A percentile compares a stretch with the other conserved stretches of the same genome.
Conservation (phyloP, 30 jellyfish, hydroid and myxozoan genomes). For the Nemopilema nomurai region DNA sequence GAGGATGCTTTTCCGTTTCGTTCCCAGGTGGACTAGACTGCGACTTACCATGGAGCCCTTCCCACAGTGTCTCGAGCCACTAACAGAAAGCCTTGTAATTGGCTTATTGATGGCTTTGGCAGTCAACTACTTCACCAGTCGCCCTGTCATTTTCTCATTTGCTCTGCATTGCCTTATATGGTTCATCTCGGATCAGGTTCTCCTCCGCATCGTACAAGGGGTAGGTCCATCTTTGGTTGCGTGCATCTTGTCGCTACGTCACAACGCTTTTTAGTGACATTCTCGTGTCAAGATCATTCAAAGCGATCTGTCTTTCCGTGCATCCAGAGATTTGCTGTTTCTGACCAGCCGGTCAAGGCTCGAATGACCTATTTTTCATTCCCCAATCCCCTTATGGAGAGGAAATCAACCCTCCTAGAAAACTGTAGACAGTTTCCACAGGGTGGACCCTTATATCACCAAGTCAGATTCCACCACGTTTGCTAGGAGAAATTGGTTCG, state of each 20-base stretch:
- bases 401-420: too few relatives aligned
- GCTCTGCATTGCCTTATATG: constrained; percentile 65
- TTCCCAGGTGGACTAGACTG: constrained; percentile 86
- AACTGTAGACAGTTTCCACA: too few relatives aligned
- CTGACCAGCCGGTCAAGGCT: too few relatives aligned
- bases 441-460: too few relatives aligned
- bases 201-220: constrained; percentile 70
- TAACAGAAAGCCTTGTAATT: constrained; percentile 78
- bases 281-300: not conserved
- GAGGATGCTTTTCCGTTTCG: not conserved
- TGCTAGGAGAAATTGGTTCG: too few relatives aligned
- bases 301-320: too few relatives aligned
- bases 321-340: too few relatives aligned
- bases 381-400: too few relatives aligned
- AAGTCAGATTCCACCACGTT: too few relatives aligned
- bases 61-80: constrained; percentile 84
- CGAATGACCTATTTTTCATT: too few relatives aligned
- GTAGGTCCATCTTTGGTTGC: constrained; percentile 37
- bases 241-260: not conserved
- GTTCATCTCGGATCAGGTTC: constrained; percentile 78
- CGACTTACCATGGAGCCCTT: constrained; percentile 87
- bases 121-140: constrained; percentile 48
- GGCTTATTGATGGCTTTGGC: constrained; percentile 74
- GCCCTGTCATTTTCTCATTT: constrained; percentile 38
- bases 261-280: not conserved